phyloP scores from a whole-genome alignment of 2,888 invertebrate genomes.

The Brachyptera risi region DNA sequence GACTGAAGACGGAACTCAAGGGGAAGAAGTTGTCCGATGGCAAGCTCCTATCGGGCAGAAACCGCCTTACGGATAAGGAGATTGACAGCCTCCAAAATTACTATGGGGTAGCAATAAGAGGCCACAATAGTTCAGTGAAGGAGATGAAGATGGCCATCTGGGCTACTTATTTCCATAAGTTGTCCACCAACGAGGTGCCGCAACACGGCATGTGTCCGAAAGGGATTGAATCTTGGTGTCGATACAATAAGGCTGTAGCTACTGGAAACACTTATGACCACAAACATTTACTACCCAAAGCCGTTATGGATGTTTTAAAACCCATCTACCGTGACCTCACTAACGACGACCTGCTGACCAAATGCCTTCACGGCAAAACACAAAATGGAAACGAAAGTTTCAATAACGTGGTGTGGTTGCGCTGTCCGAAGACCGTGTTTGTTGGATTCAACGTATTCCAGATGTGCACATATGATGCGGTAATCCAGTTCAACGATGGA shows the following conservation, averaged over 20 bases:
- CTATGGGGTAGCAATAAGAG: conserved; percentile 30
- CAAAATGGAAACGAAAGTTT: conserved; percentile 25
- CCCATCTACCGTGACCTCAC: conserved; percentile 24
- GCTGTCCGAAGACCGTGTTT: conserved; percentile 26
- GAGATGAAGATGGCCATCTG: conserved; percentile 28
- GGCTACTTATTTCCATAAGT: conserved; percentile 30
- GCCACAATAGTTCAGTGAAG: conserved; percentile 14
- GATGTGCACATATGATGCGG: conserved; percentile 21
- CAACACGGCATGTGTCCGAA: conserved; percentile 26
- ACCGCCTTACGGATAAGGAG: conserved; percentile 17
- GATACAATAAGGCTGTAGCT: conserved; percentile 11
- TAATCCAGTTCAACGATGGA: conserved; percentile 27
- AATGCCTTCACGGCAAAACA: conserved; percentile 24
- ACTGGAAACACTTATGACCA: conserved; percentile 17
- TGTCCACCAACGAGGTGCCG: conserved; percentile 29
- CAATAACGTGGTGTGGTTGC: conserved; percentile 23
- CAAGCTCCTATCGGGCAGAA: conserved; percentile 16
- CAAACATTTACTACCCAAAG: conserved; percentile 20
- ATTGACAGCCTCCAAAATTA: conserved; percentile 24
- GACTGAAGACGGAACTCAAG: conserved; percentile 16
- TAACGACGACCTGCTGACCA: conserved; percentile 8
- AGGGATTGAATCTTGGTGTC: conserved; percentile 28
- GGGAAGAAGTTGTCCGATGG: conserved; percentile 25
- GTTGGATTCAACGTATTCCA: conserved; percentile 23
- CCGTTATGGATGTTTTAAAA: conserved; percentile 29